Evolutionary conservation across 2,113 vertebrate species (phyloP).

Genomic region (Lycaon pictus): DNA sequence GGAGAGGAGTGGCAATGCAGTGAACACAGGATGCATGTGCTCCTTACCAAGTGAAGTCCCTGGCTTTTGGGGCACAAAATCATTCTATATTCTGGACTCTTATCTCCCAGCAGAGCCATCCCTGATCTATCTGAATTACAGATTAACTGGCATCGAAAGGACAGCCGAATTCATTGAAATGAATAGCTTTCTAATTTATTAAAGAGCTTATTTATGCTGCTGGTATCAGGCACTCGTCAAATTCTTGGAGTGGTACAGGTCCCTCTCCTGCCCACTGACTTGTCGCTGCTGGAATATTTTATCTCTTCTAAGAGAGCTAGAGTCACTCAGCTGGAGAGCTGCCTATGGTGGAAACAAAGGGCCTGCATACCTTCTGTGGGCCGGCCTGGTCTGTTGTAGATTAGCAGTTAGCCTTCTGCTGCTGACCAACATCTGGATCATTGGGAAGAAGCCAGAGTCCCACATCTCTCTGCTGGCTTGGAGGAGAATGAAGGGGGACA

Average conservation of each 20-base stretch:
- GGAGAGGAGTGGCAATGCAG: not conserved
- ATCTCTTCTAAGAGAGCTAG: not conserved
- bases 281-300: constrained; percentile 21
- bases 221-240: constrained; percentile 30
- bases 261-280: not conserved
- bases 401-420: constrained; percentile 17
- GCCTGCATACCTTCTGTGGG: not conserved
- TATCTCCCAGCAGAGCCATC: constrained; percentile 81
- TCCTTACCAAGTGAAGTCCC: constrained; percentile 78
- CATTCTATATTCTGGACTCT: constrained; percentile 82
- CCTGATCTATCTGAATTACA: constrained; percentile 86
- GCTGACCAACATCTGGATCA: not conserved
- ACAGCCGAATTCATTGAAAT: constrained; percentile 84
- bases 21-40: not conserved
- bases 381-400: not conserved
- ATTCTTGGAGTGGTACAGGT: constrained; percentile 31
- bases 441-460: not conserved
- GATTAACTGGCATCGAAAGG: constrained; percentile 83
- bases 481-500: not conserved
- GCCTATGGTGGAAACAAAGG: not conserved
- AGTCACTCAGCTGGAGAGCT: not conserved
- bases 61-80: constrained; percentile 78
- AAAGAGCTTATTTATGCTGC: constrained; percentile 79
- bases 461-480: not conserved
- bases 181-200: constrained; percentile 85